Evolutionary conservation across 2,888 invertebrate genomes (phyloP).

Genomic region (Heliconius ethilla): DNA sequence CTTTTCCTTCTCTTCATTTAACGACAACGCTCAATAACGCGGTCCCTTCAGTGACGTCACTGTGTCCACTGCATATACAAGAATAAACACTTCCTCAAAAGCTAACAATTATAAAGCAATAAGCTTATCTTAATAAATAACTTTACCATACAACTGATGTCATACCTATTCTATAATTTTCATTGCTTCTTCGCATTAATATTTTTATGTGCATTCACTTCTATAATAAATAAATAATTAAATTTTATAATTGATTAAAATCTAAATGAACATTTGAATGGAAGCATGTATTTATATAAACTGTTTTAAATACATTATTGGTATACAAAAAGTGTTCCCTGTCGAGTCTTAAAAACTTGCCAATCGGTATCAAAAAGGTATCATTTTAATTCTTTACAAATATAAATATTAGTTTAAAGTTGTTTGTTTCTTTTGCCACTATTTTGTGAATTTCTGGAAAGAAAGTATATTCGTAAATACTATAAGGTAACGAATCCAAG

Average conservation of each 20-base stretch:
- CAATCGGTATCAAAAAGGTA: no score
- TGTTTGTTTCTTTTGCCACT: background rate
- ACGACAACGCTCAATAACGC: no score
- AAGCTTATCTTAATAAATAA: background rate
- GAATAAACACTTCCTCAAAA: background rate
- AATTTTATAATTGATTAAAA: background rate
- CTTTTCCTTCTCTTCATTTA: no score
- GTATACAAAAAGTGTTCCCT: background rate
- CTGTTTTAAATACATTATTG: background rate
- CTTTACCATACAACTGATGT: background rate
- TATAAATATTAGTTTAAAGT: no score
- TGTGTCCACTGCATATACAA: background rate
- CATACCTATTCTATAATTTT: background rate
- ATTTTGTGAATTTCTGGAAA: background rate
- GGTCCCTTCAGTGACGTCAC: background rate
- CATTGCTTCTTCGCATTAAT: background rate
- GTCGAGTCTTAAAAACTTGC: background rate
- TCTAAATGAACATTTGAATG: background rate
- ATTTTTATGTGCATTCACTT: background rate
- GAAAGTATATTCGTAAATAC: background rate
- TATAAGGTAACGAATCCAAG: background rate
- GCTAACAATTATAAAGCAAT: conserved; percentile 3
- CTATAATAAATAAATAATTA: background rate
- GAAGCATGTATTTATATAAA: background rate
- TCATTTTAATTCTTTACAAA: no score